Conservation (phyloP, 1,140 invertebrate species). For the Drosophila arizonae region DNA sequence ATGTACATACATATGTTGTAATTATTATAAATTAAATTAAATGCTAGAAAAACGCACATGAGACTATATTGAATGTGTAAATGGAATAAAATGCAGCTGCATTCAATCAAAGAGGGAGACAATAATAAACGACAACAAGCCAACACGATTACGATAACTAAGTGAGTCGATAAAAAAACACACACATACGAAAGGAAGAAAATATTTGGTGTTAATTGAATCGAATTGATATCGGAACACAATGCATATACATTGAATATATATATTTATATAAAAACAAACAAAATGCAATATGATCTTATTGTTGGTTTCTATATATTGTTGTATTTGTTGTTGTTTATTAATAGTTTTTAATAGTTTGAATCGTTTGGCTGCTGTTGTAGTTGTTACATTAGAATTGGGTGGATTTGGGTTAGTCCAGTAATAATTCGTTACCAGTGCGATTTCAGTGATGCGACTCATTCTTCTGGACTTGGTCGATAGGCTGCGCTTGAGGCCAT, state of each 20-base stretch:
- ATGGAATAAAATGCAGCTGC: constrained; percentile 2
- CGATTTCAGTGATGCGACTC: constrained; percentile 91
- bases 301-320: constrained; percentile 3
- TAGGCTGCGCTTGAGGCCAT: constrained; percentile 90
- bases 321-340: constrained; percentile 6
- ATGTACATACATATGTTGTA: constrained; percentile 1
- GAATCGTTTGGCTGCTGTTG: constrained; percentile 14
- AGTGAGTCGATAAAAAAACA: not conserved
- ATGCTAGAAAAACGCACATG: not conserved
- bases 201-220: constrained; percentile 14
- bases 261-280: not conserved
- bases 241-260: constrained; percentile 15
- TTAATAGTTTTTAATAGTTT: constrained; percentile 16
- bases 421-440: constrained; percentile 86
- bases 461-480: constrained; percentile 89
- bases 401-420: constrained; percentile 58
- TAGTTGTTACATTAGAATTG: constrained; percentile 26
- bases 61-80: not conserved
- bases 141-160: constrained; percentile 16
- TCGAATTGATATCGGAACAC: constrained; percentile 14
- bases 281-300: constrained; percentile 36
- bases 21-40: not conserved
- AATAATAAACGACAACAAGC: constrained; percentile 10
- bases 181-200: not conserved
- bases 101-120: not conserved